phyloP scores from a whole-genome alignment of 2,113 vertebrate genomes.

The Eudyptes chrysolophus region DNA sequence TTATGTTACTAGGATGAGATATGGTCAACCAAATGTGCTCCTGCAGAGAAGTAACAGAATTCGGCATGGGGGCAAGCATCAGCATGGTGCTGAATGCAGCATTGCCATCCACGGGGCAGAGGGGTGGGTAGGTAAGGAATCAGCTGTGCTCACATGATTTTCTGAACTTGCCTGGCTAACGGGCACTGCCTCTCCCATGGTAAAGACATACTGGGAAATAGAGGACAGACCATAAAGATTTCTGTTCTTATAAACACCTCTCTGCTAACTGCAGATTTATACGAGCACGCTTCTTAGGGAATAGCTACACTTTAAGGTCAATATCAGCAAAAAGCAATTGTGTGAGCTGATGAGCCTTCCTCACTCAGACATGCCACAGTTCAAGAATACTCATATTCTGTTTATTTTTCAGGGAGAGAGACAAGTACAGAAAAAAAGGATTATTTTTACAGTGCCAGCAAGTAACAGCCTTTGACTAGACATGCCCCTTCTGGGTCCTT shows the following conservation, averaged over 20 bases:
- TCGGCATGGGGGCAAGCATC: rapidly evolving
- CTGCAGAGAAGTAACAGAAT: background rate
- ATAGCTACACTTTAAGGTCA: background rate
- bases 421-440: background rate
- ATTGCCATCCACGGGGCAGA: rapidly evolving
- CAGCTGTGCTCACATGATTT: background rate
- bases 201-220: background rate
- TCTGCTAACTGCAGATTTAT: background rate
- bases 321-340: background rate
- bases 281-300: rapidly evolving
- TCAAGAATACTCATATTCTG: background rate
- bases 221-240: background rate
- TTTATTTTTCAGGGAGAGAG: background rate
- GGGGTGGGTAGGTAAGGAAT: background rate
- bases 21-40: rapidly evolving
- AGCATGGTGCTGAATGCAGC: rapidly evolving
- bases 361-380: background rate
- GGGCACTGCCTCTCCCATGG: background rate
- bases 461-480: constrained; percentile 23
- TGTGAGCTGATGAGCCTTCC: background rate
- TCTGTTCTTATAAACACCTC: background rate
- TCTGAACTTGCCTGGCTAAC: background rate
- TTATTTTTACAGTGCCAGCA: background rate
- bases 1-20: background rate
- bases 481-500: background rate